These are phyloP conservation scores for Ophion slaviceki DNA, from an alignment of 2,888 invertebrate species.

Conservation along the genomic window DNA sequence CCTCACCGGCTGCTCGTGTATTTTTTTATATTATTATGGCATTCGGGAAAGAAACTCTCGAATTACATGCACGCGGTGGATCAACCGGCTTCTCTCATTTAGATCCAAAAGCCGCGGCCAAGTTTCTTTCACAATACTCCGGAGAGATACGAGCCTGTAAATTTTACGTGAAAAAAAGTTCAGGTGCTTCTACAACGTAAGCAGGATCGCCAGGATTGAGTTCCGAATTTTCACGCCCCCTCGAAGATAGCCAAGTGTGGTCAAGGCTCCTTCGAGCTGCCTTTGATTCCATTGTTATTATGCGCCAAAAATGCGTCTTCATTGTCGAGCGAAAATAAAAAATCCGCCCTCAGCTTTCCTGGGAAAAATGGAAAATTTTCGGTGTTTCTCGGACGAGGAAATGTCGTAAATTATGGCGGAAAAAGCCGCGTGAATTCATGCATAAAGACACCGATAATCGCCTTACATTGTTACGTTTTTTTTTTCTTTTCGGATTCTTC, in stretches of 20 bases:
- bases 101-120: conserved; percentile 46
- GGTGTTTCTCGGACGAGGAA: neutral
- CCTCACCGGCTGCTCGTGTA: conserved; percentile 56
- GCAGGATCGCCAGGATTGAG: conserved; percentile 39
- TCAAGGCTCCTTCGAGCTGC: conserved; percentile 25
- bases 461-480: conserved; percentile 5
- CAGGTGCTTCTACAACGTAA: conserved; percentile 10
- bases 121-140: conserved; percentile 50
- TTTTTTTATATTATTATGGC: conserved; percentile 42
- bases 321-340: conserved; percentile 7
- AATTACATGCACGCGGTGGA: conserved; percentile 68
- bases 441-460: conserved; percentile 42
- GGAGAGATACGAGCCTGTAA: conserved; percentile 12
- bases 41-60: conserved; percentile 70
- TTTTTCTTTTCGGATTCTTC: conserved; percentile 7
- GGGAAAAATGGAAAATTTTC: conserved; percentile 12
- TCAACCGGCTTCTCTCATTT: conserved; percentile 28
- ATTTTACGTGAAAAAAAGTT: conserved; percentile 31
- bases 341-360: no score
- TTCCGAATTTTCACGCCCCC: conserved; percentile 61
- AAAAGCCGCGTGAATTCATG: conserved; percentile 35
- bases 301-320: neutral
- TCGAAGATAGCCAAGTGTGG: conserved; percentile 32
- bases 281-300: conserved; percentile 30
- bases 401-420: conserved; percentile 38